phyloP scores from a whole-genome alignment of 1,140 invertebrate species.

The Hypsibius dujardini region DNA sequence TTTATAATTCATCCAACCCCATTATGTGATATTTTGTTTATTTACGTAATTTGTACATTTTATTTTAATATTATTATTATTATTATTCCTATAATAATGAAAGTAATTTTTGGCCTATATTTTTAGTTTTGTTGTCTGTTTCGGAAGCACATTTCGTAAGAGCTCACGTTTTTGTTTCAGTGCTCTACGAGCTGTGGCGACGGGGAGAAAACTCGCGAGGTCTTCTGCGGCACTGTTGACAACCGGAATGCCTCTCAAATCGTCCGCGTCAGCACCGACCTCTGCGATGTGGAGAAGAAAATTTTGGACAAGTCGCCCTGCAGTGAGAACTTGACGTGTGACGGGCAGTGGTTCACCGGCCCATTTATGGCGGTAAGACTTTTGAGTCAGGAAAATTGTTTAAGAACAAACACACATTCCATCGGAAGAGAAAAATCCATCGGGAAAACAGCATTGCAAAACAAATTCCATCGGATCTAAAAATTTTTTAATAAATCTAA shows the following conservation, averaged over 20 bases:
- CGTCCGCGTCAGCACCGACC: constrained; percentile 17
- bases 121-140: background rate
- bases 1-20: too few species aligned
- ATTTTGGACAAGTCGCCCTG: constrained; percentile 24
- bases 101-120: constrained; percentile 22
- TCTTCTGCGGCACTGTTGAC: constrained; percentile 60
- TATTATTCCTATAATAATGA: constrained; percentile 17
- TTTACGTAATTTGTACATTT: too few species aligned
- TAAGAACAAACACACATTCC: too few species aligned
- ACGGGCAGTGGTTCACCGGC: constrained; percentile 67
- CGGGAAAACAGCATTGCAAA: too few species aligned
- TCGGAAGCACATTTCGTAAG: too few species aligned
- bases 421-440: too few species aligned
- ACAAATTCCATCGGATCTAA: too few species aligned
- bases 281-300: constrained; percentile 22
- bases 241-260: constrained; percentile 24
- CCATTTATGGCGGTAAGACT: constrained; percentile 52
- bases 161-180: constrained; percentile 32
- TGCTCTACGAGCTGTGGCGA: constrained; percentile 64
- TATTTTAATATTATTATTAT: constrained; percentile 18
- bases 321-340: constrained; percentile 49
- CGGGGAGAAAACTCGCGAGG: constrained; percentile 58
- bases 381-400: too few species aligned
- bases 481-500: too few species aligned
- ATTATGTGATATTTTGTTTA: too few species aligned